Evolutionary conservation across 2,888 invertebrate species (phyloP).

Genomic region (Liodrosophila aerea): DNA sequence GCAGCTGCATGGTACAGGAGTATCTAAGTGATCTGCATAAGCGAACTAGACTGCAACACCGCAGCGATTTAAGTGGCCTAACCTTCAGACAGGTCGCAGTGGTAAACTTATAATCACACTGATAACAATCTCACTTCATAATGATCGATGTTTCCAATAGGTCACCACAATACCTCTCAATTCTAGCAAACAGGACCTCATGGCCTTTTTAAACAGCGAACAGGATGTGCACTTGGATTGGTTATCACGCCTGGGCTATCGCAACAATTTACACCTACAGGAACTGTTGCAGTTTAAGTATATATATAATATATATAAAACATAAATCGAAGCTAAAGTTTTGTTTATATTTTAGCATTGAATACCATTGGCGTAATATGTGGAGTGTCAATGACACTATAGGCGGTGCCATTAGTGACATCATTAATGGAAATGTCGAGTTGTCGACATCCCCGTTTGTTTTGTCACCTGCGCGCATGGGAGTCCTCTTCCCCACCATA

Average conservation of each 20-base stretch:
- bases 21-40: conserved; percentile 67
- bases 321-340: too few relatives aligned
- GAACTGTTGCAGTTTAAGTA: conserved; percentile 76
- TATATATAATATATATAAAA: rapidly evolving
- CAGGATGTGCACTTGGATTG: conserved; percentile 60
- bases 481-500: conserved; percentile 41
- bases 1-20: conserved; percentile 41
- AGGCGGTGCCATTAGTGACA: conserved; percentile 75
- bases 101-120: conserved; percentile 50
- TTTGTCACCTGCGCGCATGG: conserved; percentile 50
- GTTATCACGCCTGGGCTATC: conserved; percentile 67
- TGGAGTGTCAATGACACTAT: conserved; percentile 71
- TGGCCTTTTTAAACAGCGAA: too few relatives aligned
- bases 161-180: conserved; percentile 56
- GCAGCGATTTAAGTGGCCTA: conserved; percentile 67
- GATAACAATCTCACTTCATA: not conserved
- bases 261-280: conserved; percentile 54
- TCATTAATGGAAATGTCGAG: conserved; percentile 68
- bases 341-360: conserved; percentile 43
- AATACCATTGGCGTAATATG: conserved; percentile 41
- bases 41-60: conserved; percentile 66
- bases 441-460: conserved; percentile 59
- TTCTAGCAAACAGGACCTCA: conserved; percentile 30
- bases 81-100: conserved; percentile 73
- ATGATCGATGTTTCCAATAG: conserved; percentile 34